These are phyloP conservation scores for Ctenoplectra terminalis DNA, from an alignment of 1,140 invertebrate genomes.

Conservation along the genomic window DNA sequence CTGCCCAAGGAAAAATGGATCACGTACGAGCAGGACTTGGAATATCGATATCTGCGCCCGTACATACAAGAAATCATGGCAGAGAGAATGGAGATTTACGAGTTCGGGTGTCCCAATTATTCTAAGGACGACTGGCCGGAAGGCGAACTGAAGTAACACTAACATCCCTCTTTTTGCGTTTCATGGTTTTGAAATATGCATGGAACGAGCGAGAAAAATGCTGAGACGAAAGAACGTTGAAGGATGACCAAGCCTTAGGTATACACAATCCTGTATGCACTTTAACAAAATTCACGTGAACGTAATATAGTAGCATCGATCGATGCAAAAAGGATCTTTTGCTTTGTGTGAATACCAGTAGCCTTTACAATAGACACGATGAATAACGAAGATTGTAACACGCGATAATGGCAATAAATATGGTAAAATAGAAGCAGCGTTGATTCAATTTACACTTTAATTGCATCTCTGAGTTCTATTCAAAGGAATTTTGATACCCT, in stretches of 20 bases:
- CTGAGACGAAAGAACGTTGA: not conserved
- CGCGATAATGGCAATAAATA: not conserved
- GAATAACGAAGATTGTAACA: too few species aligned
- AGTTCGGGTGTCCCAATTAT: slow-evolving; percentile 61
- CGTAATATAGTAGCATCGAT: not conserved
- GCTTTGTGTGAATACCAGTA: not conserved
- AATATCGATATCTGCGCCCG: slow-evolving; percentile 52
- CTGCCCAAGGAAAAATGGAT: slow-evolving; percentile 64
- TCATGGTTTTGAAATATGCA: not conserved
- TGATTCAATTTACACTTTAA: too few species aligned
- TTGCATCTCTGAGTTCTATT: too few species aligned
- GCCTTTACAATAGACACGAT: not conserved
- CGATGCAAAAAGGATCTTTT: not conserved
- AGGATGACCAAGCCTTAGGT: not conserved
- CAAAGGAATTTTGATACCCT: too few species aligned
- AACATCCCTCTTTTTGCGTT: too few species aligned
- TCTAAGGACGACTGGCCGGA: slow-evolving; percentile 21
- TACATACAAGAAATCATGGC: slow-evolving; percentile 51
- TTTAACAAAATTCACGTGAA: not conserved
- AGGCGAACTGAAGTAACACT: slow-evolving; percentile 9
- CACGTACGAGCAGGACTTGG: slow-evolving; percentile 61
- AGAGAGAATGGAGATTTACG: slow-evolving; percentile 54
- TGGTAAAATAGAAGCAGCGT: not conserved
- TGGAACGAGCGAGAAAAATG: not conserved
- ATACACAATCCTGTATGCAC: not conserved